Conservation (phyloP, 1,140 invertebrate species). For the Chironomus striatipennis region DNA sequence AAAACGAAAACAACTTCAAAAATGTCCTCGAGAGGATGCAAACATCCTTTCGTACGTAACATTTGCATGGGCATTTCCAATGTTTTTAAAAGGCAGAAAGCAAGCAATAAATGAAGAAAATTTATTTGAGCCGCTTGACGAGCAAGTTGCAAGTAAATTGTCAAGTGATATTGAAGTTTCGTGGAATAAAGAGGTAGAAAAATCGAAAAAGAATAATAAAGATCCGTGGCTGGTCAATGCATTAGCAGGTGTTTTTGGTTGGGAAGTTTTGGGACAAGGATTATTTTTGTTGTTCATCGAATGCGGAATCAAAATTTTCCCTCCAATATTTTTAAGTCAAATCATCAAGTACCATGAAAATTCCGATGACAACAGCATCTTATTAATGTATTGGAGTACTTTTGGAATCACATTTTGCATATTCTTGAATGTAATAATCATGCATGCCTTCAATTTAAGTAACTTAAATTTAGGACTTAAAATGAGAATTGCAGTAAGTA, state of each 20-base stretch:
- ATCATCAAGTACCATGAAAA: not conserved
- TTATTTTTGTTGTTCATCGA: not conserved
- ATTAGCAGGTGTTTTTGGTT: not conserved
- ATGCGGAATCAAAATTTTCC: not conserved
- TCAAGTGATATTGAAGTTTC: not conserved
- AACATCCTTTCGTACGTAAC: not conserved
- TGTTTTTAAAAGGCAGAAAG: slow-evolving; percentile 2
- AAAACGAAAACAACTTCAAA: not conserved
- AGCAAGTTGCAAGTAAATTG: not conserved
- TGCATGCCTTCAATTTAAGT: slow-evolving; percentile 24
- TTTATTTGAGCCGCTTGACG: not conserved
- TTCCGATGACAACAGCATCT: slow-evolving; percentile 36
- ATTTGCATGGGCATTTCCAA: not conserved
- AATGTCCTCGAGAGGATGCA: not conserved
- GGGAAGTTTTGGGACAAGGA: not conserved
- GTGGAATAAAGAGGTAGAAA: not conserved
- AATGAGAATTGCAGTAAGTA: slow-evolving; percentile 17
- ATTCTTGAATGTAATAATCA: slow-evolving; percentile 25
- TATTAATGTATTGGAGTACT: slow-evolving; percentile 24
- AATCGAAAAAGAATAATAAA: not conserved
- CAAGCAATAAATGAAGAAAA: slow-evolving; percentile 4
- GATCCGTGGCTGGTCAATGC: not conserved
- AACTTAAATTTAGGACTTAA: slow-evolving; percentile 21
- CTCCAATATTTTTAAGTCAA: slow-evolving; percentile 14
- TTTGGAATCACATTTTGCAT: slow-evolving; percentile 18